Conservation (phyloP, 2,113 vertebrate genomes). For the Ciconia stormi region DNA sequence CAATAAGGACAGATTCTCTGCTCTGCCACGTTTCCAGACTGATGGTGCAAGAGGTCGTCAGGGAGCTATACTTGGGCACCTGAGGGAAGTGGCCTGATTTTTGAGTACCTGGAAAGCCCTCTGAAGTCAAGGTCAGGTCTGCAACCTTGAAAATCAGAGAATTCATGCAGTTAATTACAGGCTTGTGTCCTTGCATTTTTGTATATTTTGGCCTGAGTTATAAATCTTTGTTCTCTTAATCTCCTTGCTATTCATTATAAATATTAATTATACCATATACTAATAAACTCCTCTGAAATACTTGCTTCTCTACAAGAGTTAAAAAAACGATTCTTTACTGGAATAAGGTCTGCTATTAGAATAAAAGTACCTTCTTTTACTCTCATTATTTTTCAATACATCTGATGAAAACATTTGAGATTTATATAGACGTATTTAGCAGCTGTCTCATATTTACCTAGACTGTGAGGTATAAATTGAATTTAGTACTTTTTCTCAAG, state of each 20-base stretch:
- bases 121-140: neutral
- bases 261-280: neutral
- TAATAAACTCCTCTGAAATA: neutral
- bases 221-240: neutral
- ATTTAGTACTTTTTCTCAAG: conserved; percentile 15
- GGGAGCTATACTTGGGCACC: neutral
- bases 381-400: conserved; percentile 27
- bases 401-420: conserved; percentile 31
- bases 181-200: neutral
- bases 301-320: neutral
- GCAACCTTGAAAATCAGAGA: neutral
- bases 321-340: neutral
- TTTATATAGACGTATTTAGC: conserved; percentile 29
- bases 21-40: neutral
- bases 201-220: neutral
- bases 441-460: conserved; percentile 34
- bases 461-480: neutral
- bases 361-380: neutral
- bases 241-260: neutral
- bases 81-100: neutral
- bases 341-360: neutral
- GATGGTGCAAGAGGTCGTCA: neutral
- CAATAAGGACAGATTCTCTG: neutral
- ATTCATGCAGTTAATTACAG: neutral
- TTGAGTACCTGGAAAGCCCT: neutral